Evolutionary conservation across 2,113 vertebrate species (phyloP).

Genomic region (Saimiri boliviensis): DNA sequence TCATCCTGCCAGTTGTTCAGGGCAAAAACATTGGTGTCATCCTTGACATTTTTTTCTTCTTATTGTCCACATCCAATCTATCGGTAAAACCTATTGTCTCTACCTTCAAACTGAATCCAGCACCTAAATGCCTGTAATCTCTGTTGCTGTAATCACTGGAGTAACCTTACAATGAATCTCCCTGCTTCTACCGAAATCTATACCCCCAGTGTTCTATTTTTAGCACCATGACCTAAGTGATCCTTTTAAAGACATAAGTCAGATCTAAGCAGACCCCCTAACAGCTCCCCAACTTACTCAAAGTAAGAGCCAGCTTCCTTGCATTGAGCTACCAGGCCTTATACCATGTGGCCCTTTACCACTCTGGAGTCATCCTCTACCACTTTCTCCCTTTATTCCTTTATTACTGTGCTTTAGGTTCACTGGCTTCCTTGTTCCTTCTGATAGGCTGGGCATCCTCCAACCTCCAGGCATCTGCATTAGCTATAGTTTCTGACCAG

Average conservation of each 20-base stretch:
- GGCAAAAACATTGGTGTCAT: background rate
- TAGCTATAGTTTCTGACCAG: background rate
- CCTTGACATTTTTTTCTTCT: background rate
- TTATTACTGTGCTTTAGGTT: background rate
- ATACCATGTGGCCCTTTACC: background rate
- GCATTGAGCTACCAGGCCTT: background rate
- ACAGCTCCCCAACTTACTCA: background rate
- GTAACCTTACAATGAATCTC: background rate
- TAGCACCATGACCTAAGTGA: background rate
- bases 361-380: background rate
- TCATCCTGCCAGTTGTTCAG: background rate
- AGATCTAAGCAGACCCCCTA: background rate
- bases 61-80: background rate
- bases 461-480: background rate
- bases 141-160: background rate
- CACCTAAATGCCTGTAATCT: background rate
- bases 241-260: background rate
- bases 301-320: background rate
- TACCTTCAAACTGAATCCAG: slow-evolving; percentile 1
- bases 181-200: background rate
- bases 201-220: no score
- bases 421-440: background rate
- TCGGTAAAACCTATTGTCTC: background rate
- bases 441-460: background rate
- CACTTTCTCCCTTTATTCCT: background rate